Evolutionary conservation across 2,113 vertebrate genomes (phyloP).

Genomic region (Gambusia affinis): DNA sequence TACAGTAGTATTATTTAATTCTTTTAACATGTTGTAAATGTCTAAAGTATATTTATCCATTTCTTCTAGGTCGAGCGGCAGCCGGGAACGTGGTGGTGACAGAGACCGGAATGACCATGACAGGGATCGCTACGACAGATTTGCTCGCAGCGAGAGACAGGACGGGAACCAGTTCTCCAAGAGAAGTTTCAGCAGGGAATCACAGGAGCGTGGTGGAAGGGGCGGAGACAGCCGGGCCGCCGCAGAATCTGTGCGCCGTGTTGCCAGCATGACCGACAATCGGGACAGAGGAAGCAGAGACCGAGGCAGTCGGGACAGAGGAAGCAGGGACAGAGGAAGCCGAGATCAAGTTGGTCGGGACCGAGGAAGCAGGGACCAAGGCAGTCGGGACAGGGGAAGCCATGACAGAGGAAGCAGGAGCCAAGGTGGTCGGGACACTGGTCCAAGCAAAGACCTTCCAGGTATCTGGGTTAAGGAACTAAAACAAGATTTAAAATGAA

Average conservation of each 20-base stretch:
- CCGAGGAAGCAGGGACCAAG: conserved; percentile 68
- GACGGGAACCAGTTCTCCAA: conserved; percentile 84
- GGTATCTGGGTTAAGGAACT: conserved; percentile 42
- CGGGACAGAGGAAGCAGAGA: conserved; percentile 68
- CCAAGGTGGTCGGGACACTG: conserved; percentile 20
- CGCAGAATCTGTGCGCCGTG: conserved; percentile 86
- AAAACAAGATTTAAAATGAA: neutral
- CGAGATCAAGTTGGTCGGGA: conserved; percentile 66
- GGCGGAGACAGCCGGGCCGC: conserved; percentile 83
- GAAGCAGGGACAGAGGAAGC: conserved; percentile 69
- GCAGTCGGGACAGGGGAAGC: conserved; percentile 64
- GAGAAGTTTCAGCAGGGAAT: conserved; percentile 95
- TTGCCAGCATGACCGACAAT: conserved; percentile 90
- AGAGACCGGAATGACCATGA: conserved; percentile 58
- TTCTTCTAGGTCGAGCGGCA: conserved; percentile 87
- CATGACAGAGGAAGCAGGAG: conserved; percentile 43
- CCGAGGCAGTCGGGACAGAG: conserved; percentile 63
- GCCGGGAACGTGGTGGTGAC: conserved; percentile 79
- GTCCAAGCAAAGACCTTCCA: conserved; percentile 70
- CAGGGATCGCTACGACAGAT: conserved; percentile 63
- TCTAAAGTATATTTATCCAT: neutral
- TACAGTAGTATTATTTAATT: neutral
- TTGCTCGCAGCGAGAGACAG: conserved; percentile 84
- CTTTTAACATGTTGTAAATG: too few species aligned
- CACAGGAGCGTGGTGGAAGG: conserved; percentile 86